Evolutionary conservation across 1,140 invertebrate genomes (phyloP).

Genomic region (Brachionus plicatilis): DNA sequence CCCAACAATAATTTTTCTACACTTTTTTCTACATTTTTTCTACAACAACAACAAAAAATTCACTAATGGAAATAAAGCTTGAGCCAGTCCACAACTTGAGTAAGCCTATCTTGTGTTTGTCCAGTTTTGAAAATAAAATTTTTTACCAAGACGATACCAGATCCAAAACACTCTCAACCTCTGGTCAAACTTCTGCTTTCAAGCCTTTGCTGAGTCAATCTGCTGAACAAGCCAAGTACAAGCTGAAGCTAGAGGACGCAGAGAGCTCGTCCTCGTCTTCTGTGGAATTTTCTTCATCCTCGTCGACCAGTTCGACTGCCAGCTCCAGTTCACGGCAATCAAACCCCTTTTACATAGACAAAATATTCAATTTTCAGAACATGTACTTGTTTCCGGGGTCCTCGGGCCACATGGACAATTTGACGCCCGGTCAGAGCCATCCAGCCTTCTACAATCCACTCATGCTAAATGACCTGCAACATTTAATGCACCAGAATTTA

Average conservation of each 20-base stretch:
- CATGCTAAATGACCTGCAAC: neutral
- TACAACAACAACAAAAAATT: neutral
- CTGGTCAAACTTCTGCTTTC: neutral
- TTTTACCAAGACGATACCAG: neutral
- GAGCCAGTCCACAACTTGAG: neutral
- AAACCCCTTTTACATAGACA: constrained; percentile 28
- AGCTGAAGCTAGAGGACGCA: neutral
- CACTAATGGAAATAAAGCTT: constrained; percentile 15
- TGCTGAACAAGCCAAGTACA: neutral
- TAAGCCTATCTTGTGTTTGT: neutral
- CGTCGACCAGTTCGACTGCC: neutral
- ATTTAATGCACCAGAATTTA: constrained; percentile 25
- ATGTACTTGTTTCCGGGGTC: constrained; percentile 29
- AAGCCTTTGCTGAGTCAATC: neutral
- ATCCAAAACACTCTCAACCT: neutral
- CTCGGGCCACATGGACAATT: neutral
- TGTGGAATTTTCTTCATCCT: neutral
- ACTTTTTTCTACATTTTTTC: neutral
- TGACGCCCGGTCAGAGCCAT: neutral
- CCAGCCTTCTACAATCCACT: neutral
- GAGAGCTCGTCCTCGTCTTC: neutral
- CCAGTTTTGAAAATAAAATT: neutral
- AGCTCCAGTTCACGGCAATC: neutral
- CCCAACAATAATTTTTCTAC: neutral
- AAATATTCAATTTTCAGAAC: constrained; percentile 34